A percentile compares a stretch with the other conserved stretches of the same genome.
phyloP scores from a whole-genome alignment of 2,797 vertebrate genomes.

The Megaceryle alcyon region DNA sequence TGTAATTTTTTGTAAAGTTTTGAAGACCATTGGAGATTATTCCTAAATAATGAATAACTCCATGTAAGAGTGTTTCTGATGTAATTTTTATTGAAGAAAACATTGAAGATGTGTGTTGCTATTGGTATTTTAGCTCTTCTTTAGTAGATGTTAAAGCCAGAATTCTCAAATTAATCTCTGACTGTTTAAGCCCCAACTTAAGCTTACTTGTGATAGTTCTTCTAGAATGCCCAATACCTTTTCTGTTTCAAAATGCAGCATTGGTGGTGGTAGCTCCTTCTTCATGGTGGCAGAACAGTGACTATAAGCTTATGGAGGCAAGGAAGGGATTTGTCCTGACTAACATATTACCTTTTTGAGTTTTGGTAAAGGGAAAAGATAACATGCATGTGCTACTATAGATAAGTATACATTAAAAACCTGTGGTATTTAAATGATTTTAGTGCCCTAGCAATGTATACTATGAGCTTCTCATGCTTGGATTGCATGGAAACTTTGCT shows the following conservation, averaged over 20 bases:
- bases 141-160: not conserved
- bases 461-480: slow-evolving; percentile 44
- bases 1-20: not conserved
- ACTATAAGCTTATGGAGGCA: not conserved
- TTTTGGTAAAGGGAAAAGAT: not conserved
- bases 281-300: slow-evolving; percentile 39
- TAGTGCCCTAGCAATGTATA: not conserved
- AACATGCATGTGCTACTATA: slow-evolving; percentile 30
- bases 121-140: not conserved
- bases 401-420: not conserved
- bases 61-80: not conserved
- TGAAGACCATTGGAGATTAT: not conserved
- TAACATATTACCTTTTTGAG: slow-evolving; percentile 30
- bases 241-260: not conserved
- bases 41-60: not conserved
- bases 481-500: slow-evolving; percentile 67
- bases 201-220: not conserved
- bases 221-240: not conserved
- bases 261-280: slow-evolving; percentile 60
- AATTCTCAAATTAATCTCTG: not conserved
- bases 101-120: not conserved
- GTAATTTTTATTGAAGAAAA: not conserved
- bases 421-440: not conserved
- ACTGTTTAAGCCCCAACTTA: not conserved
- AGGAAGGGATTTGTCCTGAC: not conserved